A percentile compares a stretch with the other conserved stretches of the same genome.
Conservation (phyloP, 2,113 vertebrate species). For the Cettia cetti region DNA sequence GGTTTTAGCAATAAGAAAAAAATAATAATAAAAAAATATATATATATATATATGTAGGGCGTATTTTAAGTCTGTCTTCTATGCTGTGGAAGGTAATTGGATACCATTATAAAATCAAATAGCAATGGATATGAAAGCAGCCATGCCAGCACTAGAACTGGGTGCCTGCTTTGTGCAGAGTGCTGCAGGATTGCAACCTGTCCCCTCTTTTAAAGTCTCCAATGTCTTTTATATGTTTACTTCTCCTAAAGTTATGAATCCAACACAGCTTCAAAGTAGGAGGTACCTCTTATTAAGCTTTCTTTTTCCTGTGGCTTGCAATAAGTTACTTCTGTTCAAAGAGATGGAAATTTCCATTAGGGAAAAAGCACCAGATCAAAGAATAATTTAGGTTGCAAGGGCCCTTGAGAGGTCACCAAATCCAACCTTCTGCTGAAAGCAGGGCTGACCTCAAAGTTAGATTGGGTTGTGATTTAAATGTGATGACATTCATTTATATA, state of each 20-base stretch:
- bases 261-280: background rate
- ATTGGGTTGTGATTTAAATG: background rate
- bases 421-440: background rate
- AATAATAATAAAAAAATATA: too few relatives aligned
- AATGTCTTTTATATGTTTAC: background rate
- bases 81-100: background rate
- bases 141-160: rapidly evolving
- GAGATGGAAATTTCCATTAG: background rate
- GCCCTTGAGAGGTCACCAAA: background rate
- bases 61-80: background rate
- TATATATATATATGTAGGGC: background rate
- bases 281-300: background rate
- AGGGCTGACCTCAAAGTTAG: background rate
- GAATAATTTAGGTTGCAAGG: background rate
- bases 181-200: background rate
- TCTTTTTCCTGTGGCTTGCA: background rate
- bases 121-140: background rate
- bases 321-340: background rate
- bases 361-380: background rate
- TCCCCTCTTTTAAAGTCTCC: background rate
- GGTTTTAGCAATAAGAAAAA: background rate
- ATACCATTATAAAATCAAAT: background rate
- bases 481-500: background rate
- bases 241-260: background rate
- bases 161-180: background rate